Conservation (phyloP, 2,797 vertebrate genomes). For the Sebastes hopkinsi region DNA sequence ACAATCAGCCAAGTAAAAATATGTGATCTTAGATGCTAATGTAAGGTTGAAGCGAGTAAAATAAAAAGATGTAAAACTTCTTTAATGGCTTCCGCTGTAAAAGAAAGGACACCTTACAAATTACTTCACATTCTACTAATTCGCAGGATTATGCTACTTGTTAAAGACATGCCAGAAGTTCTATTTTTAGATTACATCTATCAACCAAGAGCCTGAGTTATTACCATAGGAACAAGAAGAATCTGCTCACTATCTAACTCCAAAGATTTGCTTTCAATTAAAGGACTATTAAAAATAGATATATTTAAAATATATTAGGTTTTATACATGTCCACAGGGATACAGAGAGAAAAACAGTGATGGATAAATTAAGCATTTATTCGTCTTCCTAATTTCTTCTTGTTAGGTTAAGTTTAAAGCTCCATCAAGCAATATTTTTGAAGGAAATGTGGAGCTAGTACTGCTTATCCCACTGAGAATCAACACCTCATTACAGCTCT, state of each 20-base stretch:
- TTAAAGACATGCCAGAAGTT: constrained; percentile 12
- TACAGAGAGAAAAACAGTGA: background rate
- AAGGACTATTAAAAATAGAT: background rate
- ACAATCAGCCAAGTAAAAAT: background rate
- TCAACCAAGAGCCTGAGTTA: constrained; percentile 1
- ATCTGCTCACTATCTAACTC: constrained; percentile 5
- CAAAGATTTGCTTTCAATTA: background rate
- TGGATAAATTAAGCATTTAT: background rate
- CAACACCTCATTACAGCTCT: background rate
- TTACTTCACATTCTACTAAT: constrained; percentile 17
- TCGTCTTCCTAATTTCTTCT: background rate
- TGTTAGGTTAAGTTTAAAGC: background rate
- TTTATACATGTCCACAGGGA: background rate
- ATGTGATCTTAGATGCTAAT: background rate
- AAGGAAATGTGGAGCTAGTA: background rate
- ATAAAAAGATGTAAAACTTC: background rate
- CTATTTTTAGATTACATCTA: constrained; percentile 40
- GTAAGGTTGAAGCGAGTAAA: background rate
- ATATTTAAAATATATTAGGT: background rate
- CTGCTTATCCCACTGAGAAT: background rate
- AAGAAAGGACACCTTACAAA: constrained; percentile 10
- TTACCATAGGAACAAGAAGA: constrained; percentile 47
- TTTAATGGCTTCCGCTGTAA: background rate
- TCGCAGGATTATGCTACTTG: constrained; percentile 11
- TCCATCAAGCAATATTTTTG: background rate